A percentile compares a stretch with the other conserved stretches of the same genome.
These are phyloP conservation scores for Ceyx erithaca DNA, from an alignment of 2,797 vertebrate species.

Conservation along the genomic window DNA sequence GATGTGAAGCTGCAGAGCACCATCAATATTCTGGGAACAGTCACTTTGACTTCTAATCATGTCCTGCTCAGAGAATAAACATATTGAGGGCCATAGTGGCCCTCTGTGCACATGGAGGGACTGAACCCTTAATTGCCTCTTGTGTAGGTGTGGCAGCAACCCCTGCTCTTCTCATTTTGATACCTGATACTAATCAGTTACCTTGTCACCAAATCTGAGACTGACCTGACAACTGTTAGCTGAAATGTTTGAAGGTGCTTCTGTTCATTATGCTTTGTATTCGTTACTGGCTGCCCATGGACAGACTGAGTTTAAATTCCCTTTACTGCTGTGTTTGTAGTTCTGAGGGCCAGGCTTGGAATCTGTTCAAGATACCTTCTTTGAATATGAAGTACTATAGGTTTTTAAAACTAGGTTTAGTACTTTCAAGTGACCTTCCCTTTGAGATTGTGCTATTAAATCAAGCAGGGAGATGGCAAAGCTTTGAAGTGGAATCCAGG, in stretches of 20 bases:
- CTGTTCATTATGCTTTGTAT: background rate
- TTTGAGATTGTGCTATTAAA: background rate
- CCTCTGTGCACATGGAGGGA: background rate
- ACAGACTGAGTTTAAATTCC: background rate
- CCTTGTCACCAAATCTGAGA: background rate
- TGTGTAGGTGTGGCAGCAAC: background rate
- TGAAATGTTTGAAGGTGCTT: background rate
- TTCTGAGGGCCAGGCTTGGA: background rate
- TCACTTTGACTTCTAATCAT: background rate
- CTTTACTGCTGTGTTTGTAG: background rate
- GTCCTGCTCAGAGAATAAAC: background rate
- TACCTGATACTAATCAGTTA: background rate
- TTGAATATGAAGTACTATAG: background rate
- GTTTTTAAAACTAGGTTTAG: background rate
- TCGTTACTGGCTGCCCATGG: background rate
- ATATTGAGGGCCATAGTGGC: background rate
- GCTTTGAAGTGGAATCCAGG: constrained; percentile 1
- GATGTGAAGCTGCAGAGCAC: background rate
- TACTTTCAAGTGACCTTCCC: background rate
- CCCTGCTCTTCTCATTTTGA: background rate
- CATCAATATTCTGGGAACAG: rapidly evolving
- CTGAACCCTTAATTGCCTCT: background rate
- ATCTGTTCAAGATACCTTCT: background rate
- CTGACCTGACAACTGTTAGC: background rate
- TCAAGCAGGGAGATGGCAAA: background rate